These are phyloP conservation scores for Stegodyphus dumicola DNA, from an alignment of 1,140 invertebrate species.

Conservation along the genomic window DNA sequence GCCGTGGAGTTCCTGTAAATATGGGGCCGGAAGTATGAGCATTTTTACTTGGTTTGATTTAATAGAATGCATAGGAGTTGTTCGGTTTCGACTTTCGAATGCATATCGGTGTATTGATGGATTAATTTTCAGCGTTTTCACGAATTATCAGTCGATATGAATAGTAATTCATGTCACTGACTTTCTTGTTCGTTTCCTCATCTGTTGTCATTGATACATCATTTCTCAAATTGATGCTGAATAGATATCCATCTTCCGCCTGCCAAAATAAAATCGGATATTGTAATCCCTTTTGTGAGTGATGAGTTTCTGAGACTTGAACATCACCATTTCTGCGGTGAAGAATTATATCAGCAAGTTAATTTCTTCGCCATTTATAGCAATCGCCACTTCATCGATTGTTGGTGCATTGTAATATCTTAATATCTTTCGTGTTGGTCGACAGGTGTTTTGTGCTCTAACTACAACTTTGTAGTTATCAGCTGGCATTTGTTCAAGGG, in stretches of 20 bases:
- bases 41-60: not conserved
- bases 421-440: slow-evolving; percentile 62
- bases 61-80: not conserved
- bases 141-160: slow-evolving; percentile 53
- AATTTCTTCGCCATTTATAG: slow-evolving; percentile 37
- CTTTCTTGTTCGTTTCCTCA: slow-evolving; percentile 16
- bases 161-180: slow-evolving; percentile 54
- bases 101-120: not conserved
- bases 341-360: slow-evolving; percentile 33
- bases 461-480: slow-evolving; percentile 57
- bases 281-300: slow-evolving; percentile 26
- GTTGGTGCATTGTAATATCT: slow-evolving; percentile 63
- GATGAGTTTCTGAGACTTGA: slow-evolving; percentile 51
- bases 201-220: slow-evolving; percentile 48
- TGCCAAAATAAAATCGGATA: slow-evolving; percentile 65
- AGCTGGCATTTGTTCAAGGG: slow-evolving; percentile 33
- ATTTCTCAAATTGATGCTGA: slow-evolving; percentile 66
- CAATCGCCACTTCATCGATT: slow-evolving; percentile 34
- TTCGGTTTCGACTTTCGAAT: not conserved
- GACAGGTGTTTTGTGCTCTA: slow-evolving; percentile 62
- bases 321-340: slow-evolving; percentile 53
- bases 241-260: slow-evolving; percentile 68
- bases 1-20: too few relatives aligned
- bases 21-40: too few relatives aligned
- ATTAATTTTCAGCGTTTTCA: slow-evolving; percentile 62